These are phyloP conservation scores for Lasioglossum baleicum DNA, from an alignment of 1,140 invertebrate genomes.

Conservation along the genomic window DNA sequence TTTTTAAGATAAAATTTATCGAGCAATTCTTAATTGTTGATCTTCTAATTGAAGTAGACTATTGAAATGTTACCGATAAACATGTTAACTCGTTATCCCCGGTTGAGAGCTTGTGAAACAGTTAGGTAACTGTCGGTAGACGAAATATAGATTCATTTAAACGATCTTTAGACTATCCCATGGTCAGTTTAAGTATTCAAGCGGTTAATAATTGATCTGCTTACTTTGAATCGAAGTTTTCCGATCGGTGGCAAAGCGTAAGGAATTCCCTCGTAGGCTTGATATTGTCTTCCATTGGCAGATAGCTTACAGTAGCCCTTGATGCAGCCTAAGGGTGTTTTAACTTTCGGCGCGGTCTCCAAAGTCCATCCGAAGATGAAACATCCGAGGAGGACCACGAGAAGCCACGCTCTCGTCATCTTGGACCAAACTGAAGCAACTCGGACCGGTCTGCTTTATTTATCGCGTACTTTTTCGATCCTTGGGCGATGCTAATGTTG, in stretches of 20 bases:
- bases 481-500: not conserved
- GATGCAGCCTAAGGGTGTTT: slow-evolving; percentile 68
- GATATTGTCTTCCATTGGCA: slow-evolving; percentile 72
- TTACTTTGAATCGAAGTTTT: slow-evolving; percentile 82
- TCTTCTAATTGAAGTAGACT: no score
- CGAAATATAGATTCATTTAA: no score
- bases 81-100: no score
- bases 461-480: not conserved
- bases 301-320: slow-evolving; percentile 72
- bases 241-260: slow-evolving; percentile 82
- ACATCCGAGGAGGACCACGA: not conserved
- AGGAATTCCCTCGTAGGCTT: slow-evolving; percentile 83
- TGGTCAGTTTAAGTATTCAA: no score
- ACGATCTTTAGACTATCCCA: no score
- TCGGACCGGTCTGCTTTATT: not conserved
- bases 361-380: not conserved
- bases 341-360: slow-evolving; percentile 58
- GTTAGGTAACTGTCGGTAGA: no score
- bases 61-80: no score
- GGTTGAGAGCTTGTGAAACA: no score
- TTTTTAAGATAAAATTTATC: no score
- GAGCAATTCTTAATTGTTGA: no score
- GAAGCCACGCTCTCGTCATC: not conserved
- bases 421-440: not conserved
- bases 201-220: not conserved